Base-by-base conservation (phyloP, 1,140 invertebrate species). In the Conus betulinus region DNA sequence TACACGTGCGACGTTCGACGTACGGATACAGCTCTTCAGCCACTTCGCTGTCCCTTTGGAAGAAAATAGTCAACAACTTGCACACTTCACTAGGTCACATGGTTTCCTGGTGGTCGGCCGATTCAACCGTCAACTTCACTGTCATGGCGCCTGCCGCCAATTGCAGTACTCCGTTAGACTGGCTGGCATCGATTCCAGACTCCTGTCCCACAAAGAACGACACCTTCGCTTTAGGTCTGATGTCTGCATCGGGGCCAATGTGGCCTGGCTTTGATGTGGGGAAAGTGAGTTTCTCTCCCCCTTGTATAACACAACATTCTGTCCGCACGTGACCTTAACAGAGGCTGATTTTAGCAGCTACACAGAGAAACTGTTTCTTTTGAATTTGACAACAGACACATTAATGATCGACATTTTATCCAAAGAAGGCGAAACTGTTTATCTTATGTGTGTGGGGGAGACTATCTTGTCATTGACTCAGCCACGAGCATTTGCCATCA, bases 291-390 rank as follows among this genome's bases (percentile, higher is more conserved):
- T 84, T n/a, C n/a, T 84, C 23, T 63, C 25, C 7, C 5, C 53
- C 10, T 39, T 84, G 57, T 27, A 84, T 55, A 84, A 84, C 55
- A 84, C 82, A 5, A 27, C 82, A 25, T 84, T 84, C 57, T 84
- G 82, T 63, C 55, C 82, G 5, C 82, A 52, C 17, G 55, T 84
- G 13, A 84, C n/a, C 57, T 25, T 84, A 23, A 84, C 82, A 13
- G 55, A 84, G 4, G 55, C 52, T 17, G 82, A 84, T 57, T 84
- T 84, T 25, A 27, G 3, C 5, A 84, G 63, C 23, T 67, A 27
- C 27, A 84, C 27, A 39, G 0, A 23, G 1, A 63, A 3, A 10
- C 27, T 84, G 1, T 7, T 3, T 5, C n/a, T n/a, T 17, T 5
- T 84, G 25, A n/a, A 63, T 5, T 52, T 63, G 8, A 27, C 57